Conservation (phyloP, 2,888 invertebrate species). For the Eupithecia subfuscata region DNA sequence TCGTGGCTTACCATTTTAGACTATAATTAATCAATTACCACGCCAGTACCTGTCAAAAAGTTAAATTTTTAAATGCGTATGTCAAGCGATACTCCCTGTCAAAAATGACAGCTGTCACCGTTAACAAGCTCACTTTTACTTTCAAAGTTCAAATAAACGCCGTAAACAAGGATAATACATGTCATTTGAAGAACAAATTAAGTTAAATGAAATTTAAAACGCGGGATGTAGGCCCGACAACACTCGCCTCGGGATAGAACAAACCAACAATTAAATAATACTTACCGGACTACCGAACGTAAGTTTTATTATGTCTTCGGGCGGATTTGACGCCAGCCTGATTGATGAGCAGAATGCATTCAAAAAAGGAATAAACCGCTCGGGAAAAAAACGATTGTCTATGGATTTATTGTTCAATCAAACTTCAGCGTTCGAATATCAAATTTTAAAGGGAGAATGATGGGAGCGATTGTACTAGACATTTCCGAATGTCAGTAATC, state of each 20-base stretch:
- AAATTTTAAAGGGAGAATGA: constrained; percentile 24
- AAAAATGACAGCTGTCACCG: constrained; percentile 42
- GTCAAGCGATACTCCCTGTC: constrained; percentile 18
- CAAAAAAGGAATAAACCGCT: constrained; percentile 41
- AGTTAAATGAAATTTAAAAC: constrained; percentile 56
- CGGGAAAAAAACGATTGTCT: constrained; percentile 19
- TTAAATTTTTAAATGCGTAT: background rate
- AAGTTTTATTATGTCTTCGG: constrained; percentile 75
- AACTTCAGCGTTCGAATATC: constrained; percentile 9
- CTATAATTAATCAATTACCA: constrained; percentile 38
- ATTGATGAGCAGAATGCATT: constrained; percentile 66
- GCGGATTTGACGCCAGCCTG: constrained; percentile 76
- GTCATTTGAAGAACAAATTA: constrained; percentile 53
- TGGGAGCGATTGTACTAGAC: constrained; percentile 37
- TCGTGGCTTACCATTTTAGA: constrained; percentile 66
- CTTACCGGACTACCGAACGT: constrained; percentile 80
- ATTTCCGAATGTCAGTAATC: constrained; percentile 53
- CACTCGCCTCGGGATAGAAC: constrained; percentile 66
- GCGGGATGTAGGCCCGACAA: constrained; percentile 55
- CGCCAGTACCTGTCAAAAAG: background rate
- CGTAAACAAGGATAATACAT: constrained; percentile 44
- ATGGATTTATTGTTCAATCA: constrained; percentile 32
- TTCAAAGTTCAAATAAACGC: constrained; percentile 37
- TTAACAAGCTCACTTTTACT: constrained; percentile 27
- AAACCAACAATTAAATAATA: constrained; percentile 81